Percentiles rank a stretch among this genome's conserved stretches.
Evolutionary conservation across 2,113 vertebrate genomes (phyloP).

Genomic region (Clarias gariepinus): DNA sequence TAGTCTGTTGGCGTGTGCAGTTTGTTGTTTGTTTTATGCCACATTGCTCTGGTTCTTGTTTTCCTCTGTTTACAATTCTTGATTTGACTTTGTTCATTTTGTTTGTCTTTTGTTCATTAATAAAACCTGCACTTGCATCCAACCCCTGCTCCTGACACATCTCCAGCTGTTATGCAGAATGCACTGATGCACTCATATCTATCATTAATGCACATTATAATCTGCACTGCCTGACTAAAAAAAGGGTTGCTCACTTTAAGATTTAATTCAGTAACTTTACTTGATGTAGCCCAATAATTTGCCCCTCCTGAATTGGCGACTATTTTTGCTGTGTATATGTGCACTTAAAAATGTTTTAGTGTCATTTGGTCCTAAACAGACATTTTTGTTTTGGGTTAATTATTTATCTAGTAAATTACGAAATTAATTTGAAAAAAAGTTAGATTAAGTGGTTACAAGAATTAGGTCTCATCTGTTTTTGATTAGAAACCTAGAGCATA

Average conservation of each 20-base stretch:
- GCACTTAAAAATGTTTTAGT: background rate
- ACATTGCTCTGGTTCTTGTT: background rate
- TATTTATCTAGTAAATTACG: no score
- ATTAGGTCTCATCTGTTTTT: no score
- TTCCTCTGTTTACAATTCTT: background rate
- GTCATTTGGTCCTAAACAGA: background rate
- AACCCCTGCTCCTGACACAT: background rate
- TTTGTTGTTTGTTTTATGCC: background rate
- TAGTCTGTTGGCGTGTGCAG: background rate
- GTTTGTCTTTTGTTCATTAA: constrained; percentile 7
- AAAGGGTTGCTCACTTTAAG: no score
- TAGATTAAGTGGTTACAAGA: no score
- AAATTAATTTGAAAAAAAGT: no score
- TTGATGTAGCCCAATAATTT: no score
- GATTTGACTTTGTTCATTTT: background rate
- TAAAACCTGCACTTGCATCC: background rate
- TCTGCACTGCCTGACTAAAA: no score
- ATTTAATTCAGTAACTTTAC: no score
- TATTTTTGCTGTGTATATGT: background rate
- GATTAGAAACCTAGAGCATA: no score
- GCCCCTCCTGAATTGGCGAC: no score
- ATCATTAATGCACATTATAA: no score
- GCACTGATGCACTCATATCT: background rate
- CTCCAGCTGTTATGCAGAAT: constrained; percentile 8
- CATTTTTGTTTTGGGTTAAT: background rate